A percentile compares a stretch with the other conserved stretches of the same genome.
Conservation (phyloP, 2,113 vertebrate genomes). For the Gambusia holbrooki region DNA sequence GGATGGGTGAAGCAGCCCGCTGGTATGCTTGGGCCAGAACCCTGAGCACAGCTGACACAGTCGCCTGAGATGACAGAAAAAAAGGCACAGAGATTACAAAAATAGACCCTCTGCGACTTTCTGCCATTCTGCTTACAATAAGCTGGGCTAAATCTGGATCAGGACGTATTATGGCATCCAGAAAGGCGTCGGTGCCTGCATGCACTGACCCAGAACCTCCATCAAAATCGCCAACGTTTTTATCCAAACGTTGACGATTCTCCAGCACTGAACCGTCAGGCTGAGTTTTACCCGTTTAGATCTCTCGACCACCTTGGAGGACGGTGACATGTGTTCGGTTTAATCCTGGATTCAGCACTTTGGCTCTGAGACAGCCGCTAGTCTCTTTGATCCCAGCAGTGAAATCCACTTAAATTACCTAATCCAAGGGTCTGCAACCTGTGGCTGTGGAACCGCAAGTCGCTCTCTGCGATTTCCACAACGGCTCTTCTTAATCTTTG, state of each 20-base stretch:
- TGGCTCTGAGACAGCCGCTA: constrained; percentile 76
- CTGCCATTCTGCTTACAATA: constrained; percentile 60
- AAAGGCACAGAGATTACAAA: constrained; percentile 63
- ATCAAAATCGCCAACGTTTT: neutral
- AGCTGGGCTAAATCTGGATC: constrained; percentile 71
- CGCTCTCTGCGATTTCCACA: too few relatives aligned
- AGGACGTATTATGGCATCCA: constrained; percentile 55
- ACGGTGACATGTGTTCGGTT: constrained; percentile 44
- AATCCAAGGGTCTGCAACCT: constrained; percentile 46
- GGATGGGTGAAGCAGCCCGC: constrained; percentile 53
- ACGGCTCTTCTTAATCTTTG: too few relatives aligned
- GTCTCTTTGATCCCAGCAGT: constrained; percentile 72
- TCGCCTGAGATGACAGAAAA: constrained; percentile 32
- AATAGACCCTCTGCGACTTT: constrained; percentile 59
- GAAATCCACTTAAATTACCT: constrained; percentile 77
- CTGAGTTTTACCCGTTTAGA: constrained; percentile 24
- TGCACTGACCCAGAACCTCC: constrained; percentile 63
- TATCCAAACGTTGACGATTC: constrained; percentile 5
- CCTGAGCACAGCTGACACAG: constrained; percentile 74
- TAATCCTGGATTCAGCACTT: constrained; percentile 79
- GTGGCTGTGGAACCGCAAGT: too few relatives aligned
- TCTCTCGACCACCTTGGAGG: constrained; percentile 9
- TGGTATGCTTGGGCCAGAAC: constrained; percentile 71
- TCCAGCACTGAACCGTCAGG: neutral
- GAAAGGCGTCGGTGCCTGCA: constrained; percentile 8